Base-by-base conservation (phyloP, 2,797 vertebrate genomes). In the Myiotriccus ornatus region DNA sequence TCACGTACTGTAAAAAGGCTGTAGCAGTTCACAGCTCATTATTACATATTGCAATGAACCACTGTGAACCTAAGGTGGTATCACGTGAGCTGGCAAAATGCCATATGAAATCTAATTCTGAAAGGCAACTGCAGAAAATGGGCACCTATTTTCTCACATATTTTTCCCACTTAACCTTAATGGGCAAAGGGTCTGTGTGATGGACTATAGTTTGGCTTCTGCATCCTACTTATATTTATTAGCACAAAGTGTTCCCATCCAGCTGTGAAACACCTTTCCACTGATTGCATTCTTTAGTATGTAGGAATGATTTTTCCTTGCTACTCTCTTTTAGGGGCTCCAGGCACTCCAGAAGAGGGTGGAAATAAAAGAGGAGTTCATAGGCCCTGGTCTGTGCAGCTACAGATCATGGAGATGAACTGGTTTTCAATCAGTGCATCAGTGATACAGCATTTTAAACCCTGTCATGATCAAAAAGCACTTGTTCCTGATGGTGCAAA, bases 391-490 rank as follows among this genome's bases (percentile, higher is more conserved):
- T 28, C 11, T 0, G 1, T 55, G 68, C 32, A 24, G 10, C 44
- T 83, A 16, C 9, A 63, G n/a, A 12, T 37, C 22, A 20, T 43
- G n/a, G 22, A 57, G 14, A 10, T 32, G 49, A 87, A 20, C 18
- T 9, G 5, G 28, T 7, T 84, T 88, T 60, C 43, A 65, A 3
- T 6, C 39, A 63, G 10, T 37, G 11, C 16, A 52, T 55, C 47
- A 24, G 8, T 22, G 52, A 47, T 27, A 14, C 11, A 34, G 35
- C 21, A 24, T 53, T 78, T 81, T 73, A 86, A 95, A 82, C 5
- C 4, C 22, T 20, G 10, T 47, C 25, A 1, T 30, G 60, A 43
- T 46, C 19, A 73, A 53, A 77, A 57, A 6, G 0, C 6, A 7
- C 22, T 62, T 4, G 2, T 34, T 78, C 18, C 43, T 59, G 16